Base-by-base conservation (phyloP, 2,797 vertebrate species). In the Kryptopterus vitreolus region DNA sequence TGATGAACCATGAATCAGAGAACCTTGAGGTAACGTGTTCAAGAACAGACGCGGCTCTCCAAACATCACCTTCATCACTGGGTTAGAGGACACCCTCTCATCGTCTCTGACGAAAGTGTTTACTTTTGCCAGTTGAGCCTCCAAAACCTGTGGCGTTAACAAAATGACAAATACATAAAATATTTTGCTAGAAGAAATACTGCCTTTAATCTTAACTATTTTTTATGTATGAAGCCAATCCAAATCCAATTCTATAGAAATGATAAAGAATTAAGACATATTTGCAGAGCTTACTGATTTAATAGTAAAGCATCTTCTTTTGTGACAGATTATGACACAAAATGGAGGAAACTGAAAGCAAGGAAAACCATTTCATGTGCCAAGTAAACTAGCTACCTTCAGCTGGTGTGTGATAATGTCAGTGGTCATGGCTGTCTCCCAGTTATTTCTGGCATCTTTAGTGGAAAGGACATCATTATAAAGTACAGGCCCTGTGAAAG, bases 21-120 rank as follows among this genome's bases (percentile, higher is more conserved):
- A 94, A 26, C 85, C 76, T 78, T 1, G 68, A 1, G 95, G 95
- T 84, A 98, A 89, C 0, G 86, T 87, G 50, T 82, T 50, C 88
- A 97, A 88, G 87, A 96, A 94, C 0, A 88, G 79, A 3, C 4
- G 84, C 0, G 98, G 96, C 84, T 98, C 94, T 0, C 95, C 93
- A 1, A 94, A 96, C 1, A 95, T 87, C 1, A 98, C 88, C 85
- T 90, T 96, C 88, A 96, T 92, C 77, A 99, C 82, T 0, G 93
- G 94, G 81, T 93, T 95, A 79, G 93, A 92, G 62, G 92, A 95
- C 84, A 97, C 89, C 58, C 95, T 94, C 2, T 96, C 92, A 52
- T 98, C 97, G 0, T 89, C 77, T 81, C 92, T 93, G 85, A 98
- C 94, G 26, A 89, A 85, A 0, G 35, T 1, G 8, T 94, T 96